Conservation (phyloP, 1,140 invertebrate species). For the Hylyphantes graminicola region DNA sequence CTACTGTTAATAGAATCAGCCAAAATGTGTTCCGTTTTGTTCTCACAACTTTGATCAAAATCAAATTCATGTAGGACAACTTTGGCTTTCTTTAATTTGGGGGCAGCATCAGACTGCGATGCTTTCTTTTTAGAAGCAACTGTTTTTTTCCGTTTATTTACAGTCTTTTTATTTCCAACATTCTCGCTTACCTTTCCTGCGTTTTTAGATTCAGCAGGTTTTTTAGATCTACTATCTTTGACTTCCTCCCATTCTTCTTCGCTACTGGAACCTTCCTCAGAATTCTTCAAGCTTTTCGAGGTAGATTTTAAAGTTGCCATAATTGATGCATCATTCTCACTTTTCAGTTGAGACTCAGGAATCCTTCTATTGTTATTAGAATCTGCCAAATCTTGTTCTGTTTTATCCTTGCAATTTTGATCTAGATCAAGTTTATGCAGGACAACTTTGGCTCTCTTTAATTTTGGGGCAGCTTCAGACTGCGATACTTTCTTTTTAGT, state of each 20-base stretch:
- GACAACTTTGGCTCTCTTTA: background rate
- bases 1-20: conserved; percentile 17
- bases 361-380: conserved; percentile 18
- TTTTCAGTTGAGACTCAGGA: background rate
- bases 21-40: background rate
- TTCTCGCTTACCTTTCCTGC: no score
- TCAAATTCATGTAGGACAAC: background rate
- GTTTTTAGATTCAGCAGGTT: no score
- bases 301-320: background rate
- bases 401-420: conserved; percentile 2
- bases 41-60: conserved; percentile 8
- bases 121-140: background rate
- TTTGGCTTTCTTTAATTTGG: conserved; percentile 8
- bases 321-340: background rate
- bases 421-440: background rate
- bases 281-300: background rate
- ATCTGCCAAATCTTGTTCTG: background rate
- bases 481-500: background rate
- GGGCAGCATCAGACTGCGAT: background rate
- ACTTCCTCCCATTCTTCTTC: conserved; percentile 69
- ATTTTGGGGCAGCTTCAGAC: background rate
- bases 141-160: no score
- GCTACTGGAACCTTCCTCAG: conserved; percentile 32
- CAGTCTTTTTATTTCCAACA: no score
- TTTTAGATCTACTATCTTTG: conserved; percentile 61